Conservation (phyloP, 2,113 vertebrate species). For the Oreotragus oreotragus region DNA sequence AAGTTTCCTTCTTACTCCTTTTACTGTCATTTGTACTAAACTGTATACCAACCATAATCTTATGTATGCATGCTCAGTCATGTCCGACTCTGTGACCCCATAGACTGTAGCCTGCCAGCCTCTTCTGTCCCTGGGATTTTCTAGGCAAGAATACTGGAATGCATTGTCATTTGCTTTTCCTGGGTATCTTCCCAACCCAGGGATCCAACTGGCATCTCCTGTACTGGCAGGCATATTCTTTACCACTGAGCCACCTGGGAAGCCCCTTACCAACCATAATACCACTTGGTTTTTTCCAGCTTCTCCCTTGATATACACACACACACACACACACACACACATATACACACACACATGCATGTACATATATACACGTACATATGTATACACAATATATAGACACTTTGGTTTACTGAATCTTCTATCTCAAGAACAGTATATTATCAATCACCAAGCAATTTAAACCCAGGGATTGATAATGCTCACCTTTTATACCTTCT, state of each 20-base stretch:
- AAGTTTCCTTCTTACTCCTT: neutral
- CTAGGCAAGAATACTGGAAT: neutral
- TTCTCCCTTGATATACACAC: neutral
- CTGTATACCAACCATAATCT: neutral
- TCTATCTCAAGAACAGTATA: neutral
- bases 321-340: accelerated
- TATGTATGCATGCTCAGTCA: neutral
- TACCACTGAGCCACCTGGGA: neutral
- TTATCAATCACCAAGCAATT: neutral
- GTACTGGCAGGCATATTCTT: neutral
- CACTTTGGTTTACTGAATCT: neutral
- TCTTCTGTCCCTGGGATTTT: neutral
- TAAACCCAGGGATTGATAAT: neutral
- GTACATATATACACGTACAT: neutral
- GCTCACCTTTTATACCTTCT: neutral
- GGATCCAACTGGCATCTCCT: neutral
- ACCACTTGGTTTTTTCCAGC: neutral
- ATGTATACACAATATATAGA: neutral
- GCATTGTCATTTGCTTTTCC: neutral
- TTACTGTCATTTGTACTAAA: neutral
- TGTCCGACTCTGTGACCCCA: neutral
- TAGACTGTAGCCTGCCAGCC: neutral
- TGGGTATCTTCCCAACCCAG: neutral
- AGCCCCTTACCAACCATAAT: neutral
- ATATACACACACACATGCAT: accelerated